Evolutionary conservation across 2,888 invertebrate genomes (phyloP).

Genomic region (Acanthopleura granulata): DNA sequence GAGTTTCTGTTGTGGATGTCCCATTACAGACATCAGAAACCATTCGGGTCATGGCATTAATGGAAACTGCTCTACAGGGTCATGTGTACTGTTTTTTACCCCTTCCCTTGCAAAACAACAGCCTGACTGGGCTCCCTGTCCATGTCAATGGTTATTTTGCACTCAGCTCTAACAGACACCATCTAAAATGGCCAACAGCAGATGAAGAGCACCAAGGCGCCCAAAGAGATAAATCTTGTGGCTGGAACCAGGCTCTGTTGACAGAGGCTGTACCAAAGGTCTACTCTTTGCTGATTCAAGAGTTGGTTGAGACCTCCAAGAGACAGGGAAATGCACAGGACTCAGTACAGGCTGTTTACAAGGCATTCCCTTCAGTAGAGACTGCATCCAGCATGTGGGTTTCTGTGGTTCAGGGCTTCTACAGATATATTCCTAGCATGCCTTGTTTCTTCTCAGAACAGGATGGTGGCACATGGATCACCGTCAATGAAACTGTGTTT

Average conservation of each 20-base stretch:
- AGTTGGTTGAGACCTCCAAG: conserved; percentile 29
- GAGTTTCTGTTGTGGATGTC: conserved; percentile 38
- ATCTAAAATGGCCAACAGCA: conserved; percentile 61
- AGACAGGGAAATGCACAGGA: conserved; percentile 18
- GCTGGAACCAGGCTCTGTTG: conserved; percentile 60
- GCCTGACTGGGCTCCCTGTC: conserved; percentile 60
- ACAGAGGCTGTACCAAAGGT: conserved; percentile 52
- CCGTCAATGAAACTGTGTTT: not conserved
- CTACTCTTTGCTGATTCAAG: conserved; percentile 37
- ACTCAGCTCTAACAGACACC: conserved; percentile 58
- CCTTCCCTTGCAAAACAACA: conserved; percentile 51
- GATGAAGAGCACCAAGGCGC: conserved; percentile 38
- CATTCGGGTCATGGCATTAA: conserved; percentile 14
- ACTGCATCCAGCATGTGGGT: conserved; percentile 31
- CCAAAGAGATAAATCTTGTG: conserved; percentile 44
- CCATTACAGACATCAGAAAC: not conserved
- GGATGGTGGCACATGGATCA: not conserved
- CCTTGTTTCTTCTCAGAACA: not conserved
- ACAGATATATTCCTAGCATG: not conserved
- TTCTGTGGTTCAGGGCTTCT: not conserved
- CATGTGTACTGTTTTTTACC: conserved; percentile 65
- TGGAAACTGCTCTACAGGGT: conserved; percentile 32
- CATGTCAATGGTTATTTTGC: conserved; percentile 65
- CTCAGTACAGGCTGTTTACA: conserved; percentile 27
- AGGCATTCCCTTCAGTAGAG: conserved; percentile 27